These are phyloP conservation scores for Nasonia vitripennis DNA, from an alignment of 1,140 invertebrate genomes.

Conservation along the genomic window DNA sequence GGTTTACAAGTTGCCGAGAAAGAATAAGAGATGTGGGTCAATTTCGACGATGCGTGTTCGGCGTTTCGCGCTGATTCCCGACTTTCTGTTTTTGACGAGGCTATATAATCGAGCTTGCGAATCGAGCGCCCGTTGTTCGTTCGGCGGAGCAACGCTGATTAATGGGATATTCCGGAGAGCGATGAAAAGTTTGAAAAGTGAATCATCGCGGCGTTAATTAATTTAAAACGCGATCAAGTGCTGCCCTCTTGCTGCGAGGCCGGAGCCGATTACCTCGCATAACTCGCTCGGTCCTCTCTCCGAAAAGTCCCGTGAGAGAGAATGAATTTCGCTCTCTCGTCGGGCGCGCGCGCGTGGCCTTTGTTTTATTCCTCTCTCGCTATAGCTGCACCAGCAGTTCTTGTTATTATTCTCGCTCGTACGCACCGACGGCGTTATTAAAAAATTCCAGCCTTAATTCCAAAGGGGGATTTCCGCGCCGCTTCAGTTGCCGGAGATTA, in stretches of 20 bases:
- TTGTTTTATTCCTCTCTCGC: neutral
- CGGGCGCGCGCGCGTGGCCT: no score
- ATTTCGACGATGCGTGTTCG: neutral
- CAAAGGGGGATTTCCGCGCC: slow-evolving; percentile 28
- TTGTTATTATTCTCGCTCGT: slow-evolving; percentile 16
- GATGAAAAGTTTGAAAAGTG: no score
- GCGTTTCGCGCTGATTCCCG: neutral
- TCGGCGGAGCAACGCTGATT: no score
- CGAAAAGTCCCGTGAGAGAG: neutral
- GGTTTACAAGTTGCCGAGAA: neutral
- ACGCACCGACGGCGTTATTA: slow-evolving; percentile 58
- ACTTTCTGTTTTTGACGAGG: neutral
- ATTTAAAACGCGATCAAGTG: no score
- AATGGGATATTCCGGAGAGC: no score
- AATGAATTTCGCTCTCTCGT: neutral
- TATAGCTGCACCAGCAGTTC: neutral
- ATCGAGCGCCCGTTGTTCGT: no score
- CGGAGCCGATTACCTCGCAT: no score
- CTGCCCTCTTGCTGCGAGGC: no score
- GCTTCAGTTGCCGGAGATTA: neutral
- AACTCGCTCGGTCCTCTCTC: neutral
- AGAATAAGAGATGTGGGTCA: neutral
- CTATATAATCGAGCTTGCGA: no score
- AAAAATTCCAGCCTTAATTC: slow-evolving; percentile 63
- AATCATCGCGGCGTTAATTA: no score